phyloP scores from a whole-genome alignment of 2,797 vertebrate genomes.

The Ctenosaura bakeri region DNA sequence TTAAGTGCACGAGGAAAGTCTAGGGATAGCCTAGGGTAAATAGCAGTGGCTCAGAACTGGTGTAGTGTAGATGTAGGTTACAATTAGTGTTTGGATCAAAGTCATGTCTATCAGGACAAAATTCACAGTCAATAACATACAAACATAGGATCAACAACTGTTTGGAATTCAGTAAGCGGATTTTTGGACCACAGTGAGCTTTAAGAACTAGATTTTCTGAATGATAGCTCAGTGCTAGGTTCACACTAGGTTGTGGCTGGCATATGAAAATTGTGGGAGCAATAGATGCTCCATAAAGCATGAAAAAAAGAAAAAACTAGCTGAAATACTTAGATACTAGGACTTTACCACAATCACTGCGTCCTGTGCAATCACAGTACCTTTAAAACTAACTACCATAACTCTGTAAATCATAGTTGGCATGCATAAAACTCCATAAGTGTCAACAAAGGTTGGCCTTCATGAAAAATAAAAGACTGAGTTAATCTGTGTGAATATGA shows the following conservation, averaged over 20 bases:
- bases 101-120: neutral
- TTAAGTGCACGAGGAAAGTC: neutral
- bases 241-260: neutral
- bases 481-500: neutral
- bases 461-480: slow-evolving; percentile 12
- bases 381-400: neutral
- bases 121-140: neutral
- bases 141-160: no score
- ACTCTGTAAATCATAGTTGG: neutral
- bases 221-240: neutral
- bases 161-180: neutral
- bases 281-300: neutral
- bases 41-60: neutral
- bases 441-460: neutral
- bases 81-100: neutral
- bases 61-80: neutral
- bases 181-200: neutral
- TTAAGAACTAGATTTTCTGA: neutral
- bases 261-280: neutral
- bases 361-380: neutral
- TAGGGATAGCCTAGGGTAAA: neutral
- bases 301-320: neutral
- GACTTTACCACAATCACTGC: neutral
- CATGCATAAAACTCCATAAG: neutral
- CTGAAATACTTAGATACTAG: neutral